Conservation (phyloP, 2,888 invertebrate genomes). For the Neoitamus cyanurus region DNA sequence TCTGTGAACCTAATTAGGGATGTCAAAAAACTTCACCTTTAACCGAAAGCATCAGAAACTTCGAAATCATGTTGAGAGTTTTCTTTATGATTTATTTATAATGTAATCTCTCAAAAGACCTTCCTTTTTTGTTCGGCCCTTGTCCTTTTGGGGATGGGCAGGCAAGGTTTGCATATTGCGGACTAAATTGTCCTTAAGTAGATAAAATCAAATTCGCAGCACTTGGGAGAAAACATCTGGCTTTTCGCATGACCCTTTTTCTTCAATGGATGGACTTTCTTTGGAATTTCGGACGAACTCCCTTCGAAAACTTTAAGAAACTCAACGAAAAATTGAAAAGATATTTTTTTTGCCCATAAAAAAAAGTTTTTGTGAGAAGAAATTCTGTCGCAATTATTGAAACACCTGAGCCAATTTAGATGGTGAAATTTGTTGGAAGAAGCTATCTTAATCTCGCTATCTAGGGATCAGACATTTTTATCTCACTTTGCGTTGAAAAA, state of each 20-base stretch:
- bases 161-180: constrained; percentile 1
- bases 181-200: constrained; percentile 5
- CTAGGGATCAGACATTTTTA: not conserved
- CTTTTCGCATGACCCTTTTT: not conserved
- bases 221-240: not conserved
- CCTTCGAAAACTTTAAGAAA: not conserved
- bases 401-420: not conserved
- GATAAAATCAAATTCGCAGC: constrained; percentile 1
- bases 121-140: not conserved
- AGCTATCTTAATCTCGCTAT: not conserved
- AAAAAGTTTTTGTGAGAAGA: not conserved
- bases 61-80: not conserved
- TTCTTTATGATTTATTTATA: constrained; percentile 5
- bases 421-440: not conserved
- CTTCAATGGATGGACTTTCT: not conserved
- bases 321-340: not conserved
- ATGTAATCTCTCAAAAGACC: not conserved
- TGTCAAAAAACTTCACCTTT: not conserved
- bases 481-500: not conserved
- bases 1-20: not conserved
- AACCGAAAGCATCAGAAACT: not conserved
- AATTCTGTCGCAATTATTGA: not conserved
- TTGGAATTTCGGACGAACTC: not conserved
- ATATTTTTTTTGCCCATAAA: not conserved
- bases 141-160: not conserved